phyloP scores from a whole-genome alignment of 53 echinoderm and acorn worm genomes.

The Zoroaster sp. region DNA sequence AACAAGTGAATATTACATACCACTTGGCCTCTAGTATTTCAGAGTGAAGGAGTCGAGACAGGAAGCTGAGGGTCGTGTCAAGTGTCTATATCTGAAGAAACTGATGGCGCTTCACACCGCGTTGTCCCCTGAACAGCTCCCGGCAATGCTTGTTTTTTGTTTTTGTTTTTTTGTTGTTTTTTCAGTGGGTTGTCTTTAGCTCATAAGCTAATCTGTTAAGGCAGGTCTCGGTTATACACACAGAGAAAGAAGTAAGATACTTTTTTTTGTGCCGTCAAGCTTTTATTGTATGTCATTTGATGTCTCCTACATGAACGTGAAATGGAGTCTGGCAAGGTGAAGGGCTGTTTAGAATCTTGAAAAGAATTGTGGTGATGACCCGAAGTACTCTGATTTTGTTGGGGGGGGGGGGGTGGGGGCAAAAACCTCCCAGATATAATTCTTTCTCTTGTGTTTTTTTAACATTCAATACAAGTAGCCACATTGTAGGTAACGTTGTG shows the following conservation, averaged over 20 bases:
- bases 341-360: too few species aligned
- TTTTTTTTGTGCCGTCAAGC: background rate
- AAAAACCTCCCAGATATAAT: too few species aligned
- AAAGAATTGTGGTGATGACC: too few species aligned
- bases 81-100: constrained; percentile 13
- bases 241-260: background rate
- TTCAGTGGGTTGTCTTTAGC: background rate
- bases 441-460: too few species aligned
- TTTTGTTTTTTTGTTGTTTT: too few species aligned
- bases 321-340: too few species aligned
- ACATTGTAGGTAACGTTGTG: too few species aligned
- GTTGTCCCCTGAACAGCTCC: background rate
- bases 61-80: background rate
- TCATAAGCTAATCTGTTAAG: background rate
- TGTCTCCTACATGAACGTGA: background rate
- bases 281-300: background rate
- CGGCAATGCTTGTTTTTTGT: background rate
- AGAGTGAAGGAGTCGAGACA: background rate
- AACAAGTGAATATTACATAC: background rate
- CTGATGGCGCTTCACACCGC: background rate
- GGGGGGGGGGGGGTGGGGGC: too few species aligned
- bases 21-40: constrained; percentile 7
- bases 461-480: too few species aligned
- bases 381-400: too few species aligned
- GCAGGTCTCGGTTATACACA: background rate